Evolutionary conservation across 2,113 vertebrate species (phyloP), one percentile per base, ranked within the genome.

Genomic region (Haplochromis burtoni): DNA sequence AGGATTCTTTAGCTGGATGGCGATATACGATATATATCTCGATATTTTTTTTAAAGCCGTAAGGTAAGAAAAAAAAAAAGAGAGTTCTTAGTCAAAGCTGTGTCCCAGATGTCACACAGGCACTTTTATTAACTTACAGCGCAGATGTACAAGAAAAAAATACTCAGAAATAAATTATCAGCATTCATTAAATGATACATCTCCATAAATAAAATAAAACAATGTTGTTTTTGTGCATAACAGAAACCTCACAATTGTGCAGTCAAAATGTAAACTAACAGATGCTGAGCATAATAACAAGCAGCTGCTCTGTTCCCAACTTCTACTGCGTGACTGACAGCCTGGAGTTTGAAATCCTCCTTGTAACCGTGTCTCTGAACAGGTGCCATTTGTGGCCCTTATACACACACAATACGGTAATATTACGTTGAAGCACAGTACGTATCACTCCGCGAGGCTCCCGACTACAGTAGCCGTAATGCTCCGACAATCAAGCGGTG

Each of bases 191-290:
- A 49, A 49, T 49, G 4, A 49, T 49, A 9, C 4, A 5, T 3
- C 16, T 49, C 47, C 16, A 19, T 9, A 49, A 49, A 49, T 49
- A 49, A 49, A 49, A 8, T 5, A 49, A 9, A 51, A 51, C 49
- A 5, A 51, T n/a, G 1, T 5, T n/a, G 49, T 51, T 51, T 51
- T 51, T 51, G 49, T 51, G 8, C 8, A 51, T 51, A 49, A 19
- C 47, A 19, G 19, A 49, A 19, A 49, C 0, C 47, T 49, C 47
- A 49, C 47, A 49, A 49, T 0, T 49, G 0, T 49, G 45, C 45
- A 17, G 45, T 49, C 45, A 49, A 49, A 49, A 0, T 49, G 45
- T 49, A 49, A 49, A 17, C 45, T 49, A 49, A 49, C 45, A 49
- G 45, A 49, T 0, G 45, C 16, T 49, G 45, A 49, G 45, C 45